Percentiles rank a stretch among this genome's conserved stretches.
Evolutionary conservation across 2,888 invertebrate genomes (phyloP).

Genomic region (Torymus texanus): DNA sequence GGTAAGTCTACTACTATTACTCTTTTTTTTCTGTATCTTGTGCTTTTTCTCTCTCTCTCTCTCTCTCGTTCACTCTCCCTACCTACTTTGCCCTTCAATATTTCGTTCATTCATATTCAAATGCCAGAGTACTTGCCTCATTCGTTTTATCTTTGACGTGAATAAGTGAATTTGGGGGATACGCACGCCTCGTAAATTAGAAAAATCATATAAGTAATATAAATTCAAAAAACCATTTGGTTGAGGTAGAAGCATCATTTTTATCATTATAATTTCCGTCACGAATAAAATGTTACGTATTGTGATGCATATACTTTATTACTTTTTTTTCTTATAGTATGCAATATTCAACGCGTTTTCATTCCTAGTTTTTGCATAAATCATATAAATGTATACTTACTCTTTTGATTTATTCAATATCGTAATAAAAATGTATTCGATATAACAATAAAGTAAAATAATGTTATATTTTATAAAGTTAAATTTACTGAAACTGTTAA

Average conservation of each 20-base stretch:
- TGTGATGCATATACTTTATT: no score
- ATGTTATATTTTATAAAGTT: no score
- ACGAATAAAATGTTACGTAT: no score
- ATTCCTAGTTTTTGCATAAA: no score
- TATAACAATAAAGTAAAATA: no score
- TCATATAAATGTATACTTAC: no score
- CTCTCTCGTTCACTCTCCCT: background rate
- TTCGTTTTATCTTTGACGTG: constrained; percentile 12
- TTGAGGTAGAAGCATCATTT: background rate
- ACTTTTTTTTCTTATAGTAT: no score
- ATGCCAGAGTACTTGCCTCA: background rate
- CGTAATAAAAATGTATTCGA: no score
- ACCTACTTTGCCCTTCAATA: background rate
- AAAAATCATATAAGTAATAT: background rate
- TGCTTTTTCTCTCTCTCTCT: background rate
- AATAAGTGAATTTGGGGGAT: constrained; percentile 2
- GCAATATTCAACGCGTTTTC: no score
- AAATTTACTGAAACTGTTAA: no score
- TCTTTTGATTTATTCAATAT: no score
- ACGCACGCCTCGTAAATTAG: background rate
- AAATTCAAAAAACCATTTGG: background rate
- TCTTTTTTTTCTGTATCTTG: background rate
- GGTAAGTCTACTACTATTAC: constrained; percentile 57
- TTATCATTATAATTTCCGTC: background rate
- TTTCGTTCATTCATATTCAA: constrained; percentile 32